These are phyloP conservation scores for Pseudomyrmex concolor DNA, from an alignment of 1,140 invertebrate genomes.

Conservation along the genomic window DNA sequence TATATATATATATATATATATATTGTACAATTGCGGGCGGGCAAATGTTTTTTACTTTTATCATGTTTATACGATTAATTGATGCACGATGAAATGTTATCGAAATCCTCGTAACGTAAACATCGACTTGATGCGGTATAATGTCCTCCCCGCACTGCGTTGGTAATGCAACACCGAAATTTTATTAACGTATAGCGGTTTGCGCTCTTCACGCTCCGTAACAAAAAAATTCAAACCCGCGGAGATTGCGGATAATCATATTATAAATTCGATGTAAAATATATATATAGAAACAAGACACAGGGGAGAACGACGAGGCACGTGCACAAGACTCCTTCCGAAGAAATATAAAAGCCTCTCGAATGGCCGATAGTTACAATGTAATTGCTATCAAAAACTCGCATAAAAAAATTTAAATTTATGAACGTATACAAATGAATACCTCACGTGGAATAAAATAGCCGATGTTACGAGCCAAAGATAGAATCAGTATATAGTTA, in stretches of 20 bases:
- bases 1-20: constrained; percentile 3
- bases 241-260: too few species aligned
- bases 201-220: too few species aligned
- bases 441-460: constrained; percentile 20
- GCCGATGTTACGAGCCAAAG: constrained; percentile 11
- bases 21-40: constrained; percentile 34
- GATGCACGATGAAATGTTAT: constrained; percentile 27
- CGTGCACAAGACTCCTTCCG: neutral
- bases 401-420: constrained; percentile 6
- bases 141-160: neutral
- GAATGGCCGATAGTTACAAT: neutral
- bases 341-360: constrained; percentile 9
- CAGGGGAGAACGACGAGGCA: neutral
- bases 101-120: constrained; percentile 14
- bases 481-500: constrained; percentile 8
- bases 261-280: too few species aligned
- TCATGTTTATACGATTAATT: constrained; percentile 50
- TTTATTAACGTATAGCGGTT: too few species aligned
- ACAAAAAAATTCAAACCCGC: too few species aligned
- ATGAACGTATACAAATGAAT: neutral
- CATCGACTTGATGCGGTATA: too few species aligned
- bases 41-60: constrained; percentile 35
- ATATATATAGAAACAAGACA: too few species aligned
- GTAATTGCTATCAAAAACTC: neutral
- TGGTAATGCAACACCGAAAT: too few species aligned